Evolutionary conservation across 1,140 invertebrate species (phyloP), one percentile per base, ranked within the genome.

Genomic region (Centruroides vittatus): DNA sequence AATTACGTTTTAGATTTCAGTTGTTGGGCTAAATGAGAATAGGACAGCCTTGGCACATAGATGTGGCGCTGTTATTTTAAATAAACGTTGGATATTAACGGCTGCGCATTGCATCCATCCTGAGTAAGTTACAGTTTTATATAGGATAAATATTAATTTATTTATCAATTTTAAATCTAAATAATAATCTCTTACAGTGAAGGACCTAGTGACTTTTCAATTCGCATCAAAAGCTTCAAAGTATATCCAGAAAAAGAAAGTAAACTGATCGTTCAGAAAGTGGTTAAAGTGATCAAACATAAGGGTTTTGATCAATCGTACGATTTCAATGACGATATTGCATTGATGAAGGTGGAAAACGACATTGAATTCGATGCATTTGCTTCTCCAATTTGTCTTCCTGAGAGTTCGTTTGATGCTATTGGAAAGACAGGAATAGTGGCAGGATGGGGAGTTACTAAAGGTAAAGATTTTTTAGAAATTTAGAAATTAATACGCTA

Each of bases 281-380:
- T 67, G 8, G 59, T 47, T 10, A 61, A 65, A 9, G 47, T 69
- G 1, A 54, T 64, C n/a, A 55, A 69, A 4, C 68, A 69, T 57
- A 57, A 65, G 12, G 57, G 67, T 34, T 69, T 65, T 46, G 61
- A 64, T 0, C 10, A 76, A 67, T 88, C 84, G 67, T 76, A 78
- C 35, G 78, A 78, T 68, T 80, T 81, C 47, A 70, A 72, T 47
- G 77, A 86, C 67, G 84, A 86, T 70, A 78, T 85, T 51, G 82
- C 82, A 3, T 74, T 93, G 7, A 68, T 93, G 23, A 81, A 88
- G 68, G 91, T 94, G 75, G 89, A 92, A 73, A 88, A 93, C 68
- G 89, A 91, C 1, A 84, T 94, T 4, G 77, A 78, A 12, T 93
- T 93, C 77, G 81, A 80, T 1, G 74, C 78, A 34, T 77, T 75